phyloP scores from a whole-genome alignment of 2,113 vertebrate genomes.

The Ameiurus melas region DNA sequence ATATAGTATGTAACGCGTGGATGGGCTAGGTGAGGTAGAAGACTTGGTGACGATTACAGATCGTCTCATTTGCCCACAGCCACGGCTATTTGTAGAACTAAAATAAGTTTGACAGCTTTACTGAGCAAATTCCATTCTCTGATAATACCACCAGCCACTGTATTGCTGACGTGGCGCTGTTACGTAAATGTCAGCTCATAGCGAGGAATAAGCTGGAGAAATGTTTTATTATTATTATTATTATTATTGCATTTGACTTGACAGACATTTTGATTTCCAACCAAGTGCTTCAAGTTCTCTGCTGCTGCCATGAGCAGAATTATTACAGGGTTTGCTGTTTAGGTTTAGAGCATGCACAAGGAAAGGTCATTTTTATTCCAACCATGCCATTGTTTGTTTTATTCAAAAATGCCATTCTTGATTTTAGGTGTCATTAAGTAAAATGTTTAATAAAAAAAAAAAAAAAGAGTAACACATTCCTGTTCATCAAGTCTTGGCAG shows the following conservation, averaged over 20 bases:
- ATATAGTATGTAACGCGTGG: neutral
- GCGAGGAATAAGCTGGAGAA: neutral
- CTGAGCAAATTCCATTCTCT: neutral
- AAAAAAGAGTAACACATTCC: neutral
- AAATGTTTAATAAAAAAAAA: neutral
- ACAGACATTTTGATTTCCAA: conserved; percentile 22
- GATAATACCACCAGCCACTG: neutral
- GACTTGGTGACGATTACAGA: neutral
- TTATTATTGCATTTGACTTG: conserved; percentile 15
- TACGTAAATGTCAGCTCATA: conserved; percentile 1
- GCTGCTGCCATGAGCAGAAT: neutral
- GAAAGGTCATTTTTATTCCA: neutral
- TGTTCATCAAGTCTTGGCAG: too few species aligned
- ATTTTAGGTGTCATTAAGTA: neutral
- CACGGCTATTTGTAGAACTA: neutral
- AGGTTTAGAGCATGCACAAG: neutral
- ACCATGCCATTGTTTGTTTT: too few species aligned
- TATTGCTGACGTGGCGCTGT: neutral
- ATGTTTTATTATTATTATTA: too few species aligned
- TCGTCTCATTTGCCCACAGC: neutral
- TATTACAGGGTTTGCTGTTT: neutral
- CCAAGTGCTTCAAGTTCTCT: neutral
- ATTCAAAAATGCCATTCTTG: neutral
- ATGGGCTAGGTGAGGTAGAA: neutral
- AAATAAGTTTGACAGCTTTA: neutral